Evolutionary conservation across 2,888 invertebrate genomes (phyloP).

Genomic region (Parnassius smintheus): DNA sequence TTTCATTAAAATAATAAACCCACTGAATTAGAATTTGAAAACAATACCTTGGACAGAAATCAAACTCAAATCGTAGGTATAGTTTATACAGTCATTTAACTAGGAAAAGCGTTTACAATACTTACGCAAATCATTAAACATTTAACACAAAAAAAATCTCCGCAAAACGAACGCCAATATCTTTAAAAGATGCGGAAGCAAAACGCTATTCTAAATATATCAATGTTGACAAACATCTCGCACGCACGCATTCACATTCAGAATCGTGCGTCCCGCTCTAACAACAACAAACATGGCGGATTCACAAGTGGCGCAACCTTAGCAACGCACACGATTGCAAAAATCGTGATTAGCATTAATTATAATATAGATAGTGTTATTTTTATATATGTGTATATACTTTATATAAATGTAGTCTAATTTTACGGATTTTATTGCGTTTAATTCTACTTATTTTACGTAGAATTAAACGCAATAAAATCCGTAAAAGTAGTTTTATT

Average conservation of each 20-base stretch:
- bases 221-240: slow-evolving; percentile 66
- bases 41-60: too few species aligned
- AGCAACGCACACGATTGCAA: slow-evolving; percentile 29
- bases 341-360: slow-evolving; percentile 17
- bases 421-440: too few species aligned
- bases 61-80: too few species aligned
- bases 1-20: too few species aligned
- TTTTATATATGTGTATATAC: too few species aligned
- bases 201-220: slow-evolving; percentile 51
- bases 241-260: slow-evolving; percentile 30
- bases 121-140: slow-evolving; percentile 1
- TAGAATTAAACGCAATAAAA: too few species aligned
- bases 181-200: slow-evolving; percentile 37
- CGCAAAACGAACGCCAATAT: slow-evolving; percentile 1
- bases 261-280: slow-evolving; percentile 36
- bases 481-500: too few species aligned
- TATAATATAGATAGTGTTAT: slow-evolving; percentile 13
- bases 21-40: too few species aligned
- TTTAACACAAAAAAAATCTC: slow-evolving; percentile 8
- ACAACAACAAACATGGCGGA: slow-evolving; percentile 37
- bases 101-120: slow-evolving; percentile 13
- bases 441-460: too few species aligned
- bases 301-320: slow-evolving; percentile 18
- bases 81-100: too few species aligned
- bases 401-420: too few species aligned